phyloP scores from a whole-genome alignment of 2,888 invertebrate species.

The Lochmaea capreae region DNA sequence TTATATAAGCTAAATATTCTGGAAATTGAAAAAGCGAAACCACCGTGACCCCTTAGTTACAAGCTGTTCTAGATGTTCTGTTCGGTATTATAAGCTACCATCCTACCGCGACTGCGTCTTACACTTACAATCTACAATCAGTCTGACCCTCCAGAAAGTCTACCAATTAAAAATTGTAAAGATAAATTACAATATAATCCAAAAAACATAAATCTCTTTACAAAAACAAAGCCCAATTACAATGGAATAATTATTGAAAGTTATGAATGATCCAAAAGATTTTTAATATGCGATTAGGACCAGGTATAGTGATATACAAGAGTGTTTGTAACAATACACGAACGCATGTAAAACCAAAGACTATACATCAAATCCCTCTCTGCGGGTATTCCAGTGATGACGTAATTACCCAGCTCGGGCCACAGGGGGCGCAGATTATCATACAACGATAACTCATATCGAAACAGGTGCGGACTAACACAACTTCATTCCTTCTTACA shows the following conservation, averaged over 20 bases:
- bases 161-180: conserved; percentile 10
- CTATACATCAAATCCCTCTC: conserved; percentile 45
- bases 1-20: too few species aligned
- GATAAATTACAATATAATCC: conserved; percentile 8
- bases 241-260: conserved; percentile 35
- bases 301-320: conserved; percentile 58
- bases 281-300: conserved; percentile 47
- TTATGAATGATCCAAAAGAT: conserved; percentile 52
- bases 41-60: too few species aligned
- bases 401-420: conserved; percentile 62
- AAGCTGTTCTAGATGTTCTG: too few species aligned
- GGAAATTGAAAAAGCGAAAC: too few species aligned
- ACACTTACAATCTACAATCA: conserved; percentile 4
- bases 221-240: conserved; percentile 28
- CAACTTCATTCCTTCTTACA: background rate
- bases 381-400: conserved; percentile 58
- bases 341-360: conserved; percentile 38
- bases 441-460: conserved; percentile 61
- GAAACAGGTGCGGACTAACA: conserved; percentile 39
- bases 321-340: conserved; percentile 61
- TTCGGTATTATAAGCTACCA: too few species aligned
- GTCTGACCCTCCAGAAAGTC: background rate
- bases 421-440: conserved; percentile 61
- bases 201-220: conserved; percentile 18
- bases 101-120: too few species aligned